Percentiles rank a stretch among this genome's conserved stretches.
phyloP scores from a whole-genome alignment of 2,888 invertebrate species.

The Cancer borealis region DNA sequence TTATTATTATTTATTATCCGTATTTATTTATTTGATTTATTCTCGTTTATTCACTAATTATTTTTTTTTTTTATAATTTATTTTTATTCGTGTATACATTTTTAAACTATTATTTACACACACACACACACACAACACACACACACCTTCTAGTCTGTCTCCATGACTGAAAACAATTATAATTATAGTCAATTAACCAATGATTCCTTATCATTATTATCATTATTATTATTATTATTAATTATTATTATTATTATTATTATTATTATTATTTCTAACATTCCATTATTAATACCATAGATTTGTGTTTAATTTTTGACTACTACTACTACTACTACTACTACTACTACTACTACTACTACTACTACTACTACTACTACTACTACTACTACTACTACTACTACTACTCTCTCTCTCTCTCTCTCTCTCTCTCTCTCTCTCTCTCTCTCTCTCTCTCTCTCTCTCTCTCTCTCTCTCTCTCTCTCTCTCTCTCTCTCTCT shows the following conservation, averaged over 20 bases:
- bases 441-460: slow-evolving; percentile 11
- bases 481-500: not conserved
- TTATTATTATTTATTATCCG: slow-evolving; percentile 42
- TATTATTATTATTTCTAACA: too few species aligned
- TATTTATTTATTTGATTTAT: not conserved
- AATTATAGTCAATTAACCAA: not conserved
- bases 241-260: not conserved
- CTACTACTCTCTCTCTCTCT: not conserved
- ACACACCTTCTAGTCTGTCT: too few species aligned
- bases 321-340: not conserved
- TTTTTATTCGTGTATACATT: not conserved
- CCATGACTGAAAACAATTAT: not conserved
- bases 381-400: not conserved
- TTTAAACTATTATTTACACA: not conserved
- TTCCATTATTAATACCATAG: too few species aligned
- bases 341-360: not conserved
- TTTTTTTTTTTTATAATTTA: not conserved
- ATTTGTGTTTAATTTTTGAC: too few species aligned
- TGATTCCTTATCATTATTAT: not conserved
- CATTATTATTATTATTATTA: slow-evolving; percentile 10
- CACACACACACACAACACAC: too few species aligned
- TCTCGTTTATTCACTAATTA: not conserved
- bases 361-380: not conserved
- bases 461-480: slow-evolving; percentile 17
- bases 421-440: slow-evolving; percentile 11